Percentiles rank a stretch among this genome's conserved stretches.
These are phyloP conservation scores for Elaeidobius kamerunicus DNA, from an alignment of 2,888 invertebrate genomes.

Conservation along the genomic window DNA sequence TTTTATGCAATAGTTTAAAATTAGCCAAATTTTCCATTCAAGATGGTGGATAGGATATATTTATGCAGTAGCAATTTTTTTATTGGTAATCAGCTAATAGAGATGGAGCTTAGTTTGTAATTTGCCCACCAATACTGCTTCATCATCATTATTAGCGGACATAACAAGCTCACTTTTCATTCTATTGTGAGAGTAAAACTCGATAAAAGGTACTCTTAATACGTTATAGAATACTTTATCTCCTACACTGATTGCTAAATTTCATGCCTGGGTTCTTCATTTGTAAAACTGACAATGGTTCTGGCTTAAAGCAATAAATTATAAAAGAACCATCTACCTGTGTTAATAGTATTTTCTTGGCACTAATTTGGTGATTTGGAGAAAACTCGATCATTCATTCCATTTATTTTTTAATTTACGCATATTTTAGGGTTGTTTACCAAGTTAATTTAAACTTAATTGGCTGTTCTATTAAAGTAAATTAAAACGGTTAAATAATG, in stretches of 20 bases:
- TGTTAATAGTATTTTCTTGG: constrained; percentile 43
- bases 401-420: constrained; percentile 34
- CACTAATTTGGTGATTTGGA: constrained; percentile 39
- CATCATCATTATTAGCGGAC: constrained; percentile 15
- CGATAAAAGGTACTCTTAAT: constrained; percentile 42
- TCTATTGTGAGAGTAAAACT: constrained; percentile 33
- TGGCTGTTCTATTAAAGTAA: constrained; percentile 15
- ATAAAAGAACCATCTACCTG: constrained; percentile 41
- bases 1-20: too few relatives aligned
- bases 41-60: too few relatives aligned
- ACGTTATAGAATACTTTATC: constrained; percentile 44
- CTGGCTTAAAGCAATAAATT: constrained; percentile 41
- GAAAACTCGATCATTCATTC: constrained; percentile 34
- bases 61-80: too few relatives aligned
- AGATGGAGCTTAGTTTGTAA: too few relatives aligned
- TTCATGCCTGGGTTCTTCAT: constrained; percentile 45
- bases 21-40: too few relatives aligned
- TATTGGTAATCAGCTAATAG: too few relatives aligned
- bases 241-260: constrained; percentile 42
- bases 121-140: constrained; percentile 12
- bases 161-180: constrained; percentile 22
- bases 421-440: constrained; percentile 15
- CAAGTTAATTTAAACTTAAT: constrained; percentile 19
- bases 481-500: too few relatives aligned
- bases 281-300: constrained; percentile 45